Percentiles rank a stretch among this genome's conserved stretches.
These are phyloP conservation scores for Phymanthus crucifer DNA, from an alignment of 92 coral and sea anemone genomes.

Conservation along the genomic window DNA sequence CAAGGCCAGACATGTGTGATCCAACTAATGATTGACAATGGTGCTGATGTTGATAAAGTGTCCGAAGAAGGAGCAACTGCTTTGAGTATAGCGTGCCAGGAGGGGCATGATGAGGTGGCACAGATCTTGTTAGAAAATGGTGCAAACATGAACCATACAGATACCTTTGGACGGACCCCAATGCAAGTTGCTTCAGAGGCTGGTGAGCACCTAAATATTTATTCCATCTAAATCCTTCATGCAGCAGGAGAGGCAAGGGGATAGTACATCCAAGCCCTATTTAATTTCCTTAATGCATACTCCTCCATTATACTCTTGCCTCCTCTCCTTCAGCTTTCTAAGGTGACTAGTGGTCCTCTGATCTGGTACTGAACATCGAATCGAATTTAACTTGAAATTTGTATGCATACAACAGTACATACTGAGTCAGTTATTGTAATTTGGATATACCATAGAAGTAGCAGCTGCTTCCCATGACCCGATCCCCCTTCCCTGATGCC, in stretches of 20 bases:
- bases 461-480: too few relatives aligned
- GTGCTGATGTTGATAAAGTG: slow-evolving; percentile 80
- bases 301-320: too few relatives aligned
- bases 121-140: slow-evolving; percentile 82
- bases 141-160: slow-evolving; percentile 85
- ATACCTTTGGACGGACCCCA: slow-evolving; percentile 92
- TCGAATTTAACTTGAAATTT: too few relatives aligned
- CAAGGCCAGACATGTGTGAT: slow-evolving; percentile 86
- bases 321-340: too few relatives aligned
- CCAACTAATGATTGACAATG: slow-evolving; percentile 82
- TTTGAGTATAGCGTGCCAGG: slow-evolving; percentile 90
- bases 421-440: neutral
- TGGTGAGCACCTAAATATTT: slow-evolving; percentile 37
- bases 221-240: too few relatives aligned
- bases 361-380: too few relatives aligned
- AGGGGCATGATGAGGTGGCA: slow-evolving; percentile 98
- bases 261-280: too few relatives aligned
- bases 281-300: too few relatives aligned
- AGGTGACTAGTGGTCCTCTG: too few relatives aligned
- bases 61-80: slow-evolving; percentile 95
- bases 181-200: slow-evolving; percentile 98
- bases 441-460: too few relatives aligned
- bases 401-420: too few relatives aligned
- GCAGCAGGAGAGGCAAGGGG: too few relatives aligned
- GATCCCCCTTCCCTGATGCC: neutral